Evolutionary conservation across 2,113 vertebrate species (phyloP), one percentile per base, ranked within the genome.

Genomic region (Gymnogyps californianus): DNA sequence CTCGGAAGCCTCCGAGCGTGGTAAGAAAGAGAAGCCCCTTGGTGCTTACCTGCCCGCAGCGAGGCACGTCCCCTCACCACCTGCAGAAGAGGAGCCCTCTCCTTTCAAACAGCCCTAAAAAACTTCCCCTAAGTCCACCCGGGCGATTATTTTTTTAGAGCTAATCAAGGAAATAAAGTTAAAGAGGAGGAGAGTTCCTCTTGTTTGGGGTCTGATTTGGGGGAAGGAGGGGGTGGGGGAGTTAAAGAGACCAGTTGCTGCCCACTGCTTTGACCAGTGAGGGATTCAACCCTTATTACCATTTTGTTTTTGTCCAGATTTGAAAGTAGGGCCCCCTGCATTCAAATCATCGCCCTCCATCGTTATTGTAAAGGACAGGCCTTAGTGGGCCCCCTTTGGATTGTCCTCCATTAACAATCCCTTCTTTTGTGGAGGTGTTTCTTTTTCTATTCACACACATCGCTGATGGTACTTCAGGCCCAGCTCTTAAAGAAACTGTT

Each of bases 381-480:
- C 96, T 98, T 98, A 98, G 98, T 97, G 98, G 98, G 98, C 98
- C 98, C 98, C 98, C 98, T 98, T 91, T 93, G 98, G 98, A 98
- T 99, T 98, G 98, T 99, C 98, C 97, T 81, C 96, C 87, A 80
- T 96, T 98, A 98, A 99, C 98, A 99, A 99, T 99, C 98, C 98
- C 96, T 98, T 97, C 99, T 97, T 99, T 99, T 99, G 99, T 99
- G 98, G 97, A 98, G 92, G 98, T 98, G 99, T 98, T 99, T 98
- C 98, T 98, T 98, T 99, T 96, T 98, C 96, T 98, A 98, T 98
- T 98, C 97, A 96, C 95, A 97, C 98, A 98, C 98, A 98, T 98
- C 94, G 90, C 98, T 98, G 98, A 99, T 98, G 98, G 98, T 97
- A 98, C 99, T 99, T 98, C 98, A 99, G 98, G 98, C 98, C 91